Evolutionary conservation across 2,888 invertebrate genomes (phyloP).

Genomic region (Eupithecia inturbata): DNA sequence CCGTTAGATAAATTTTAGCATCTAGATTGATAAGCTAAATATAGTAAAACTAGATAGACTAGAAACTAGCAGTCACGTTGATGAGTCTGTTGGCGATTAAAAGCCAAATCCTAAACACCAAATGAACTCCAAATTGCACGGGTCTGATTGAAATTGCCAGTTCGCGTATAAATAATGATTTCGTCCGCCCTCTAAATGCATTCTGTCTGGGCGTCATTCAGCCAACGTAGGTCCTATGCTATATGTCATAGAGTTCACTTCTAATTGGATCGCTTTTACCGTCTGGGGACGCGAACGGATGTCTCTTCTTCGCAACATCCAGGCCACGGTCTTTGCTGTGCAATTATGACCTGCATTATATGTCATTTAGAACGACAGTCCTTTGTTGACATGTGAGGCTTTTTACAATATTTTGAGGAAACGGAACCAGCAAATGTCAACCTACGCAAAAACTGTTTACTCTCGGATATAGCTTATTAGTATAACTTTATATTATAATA

Average conservation of each 20-base stretch:
- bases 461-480: too few species aligned
- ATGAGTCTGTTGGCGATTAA: not conserved
- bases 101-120: not conserved
- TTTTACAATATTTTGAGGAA: not conserved
- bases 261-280: not conserved
- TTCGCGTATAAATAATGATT: conserved; percentile 20
- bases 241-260: conserved; percentile 4
- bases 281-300: not conserved
- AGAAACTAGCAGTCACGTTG: not conserved
- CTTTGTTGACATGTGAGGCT: not conserved
- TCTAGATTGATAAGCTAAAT: too few species aligned
- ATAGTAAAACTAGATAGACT: not conserved
- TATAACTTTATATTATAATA: too few species aligned
- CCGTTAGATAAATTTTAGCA: not conserved
- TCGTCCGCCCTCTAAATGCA: conserved; percentile 22
- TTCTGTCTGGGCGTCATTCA: not conserved
- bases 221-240: not conserved
- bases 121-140: conserved; percentile 4
- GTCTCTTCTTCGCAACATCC: not conserved
- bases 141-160: conserved; percentile 22
- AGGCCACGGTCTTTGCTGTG: conserved; percentile 1
- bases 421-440: not conserved
- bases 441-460: too few species aligned
- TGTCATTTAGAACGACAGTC: not conserved
- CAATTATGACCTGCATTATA: not conserved